Evolutionary conservation across 2,797 vertebrate genomes (phyloP).

Genomic region (Lacerta bilineata): DNA sequence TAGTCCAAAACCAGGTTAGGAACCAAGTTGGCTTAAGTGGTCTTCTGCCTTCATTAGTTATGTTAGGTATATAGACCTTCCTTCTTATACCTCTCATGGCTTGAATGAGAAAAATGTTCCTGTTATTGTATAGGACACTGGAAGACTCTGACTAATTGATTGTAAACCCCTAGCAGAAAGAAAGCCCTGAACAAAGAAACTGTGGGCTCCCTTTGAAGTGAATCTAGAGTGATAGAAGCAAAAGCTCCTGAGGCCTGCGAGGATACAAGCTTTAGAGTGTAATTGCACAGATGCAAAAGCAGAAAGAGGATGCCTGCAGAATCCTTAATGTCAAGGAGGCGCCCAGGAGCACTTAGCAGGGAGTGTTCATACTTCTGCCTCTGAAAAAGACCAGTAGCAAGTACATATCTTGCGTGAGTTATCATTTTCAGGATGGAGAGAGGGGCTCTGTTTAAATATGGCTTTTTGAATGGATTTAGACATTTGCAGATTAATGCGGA

Average conservation of each 20-base stretch:
- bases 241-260: neutral
- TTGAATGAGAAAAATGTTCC: conserved; percentile 42
- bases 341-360: conserved; percentile 1
- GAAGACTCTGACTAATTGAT: conserved; percentile 55
- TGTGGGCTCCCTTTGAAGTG: conserved; percentile 33
- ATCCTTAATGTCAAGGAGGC: conserved; percentile 29
- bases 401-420: neutral
- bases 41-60: conserved; percentile 53
- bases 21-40: conserved; percentile 9
- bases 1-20: conserved; percentile 31
- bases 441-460: neutral
- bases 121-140: conserved; percentile 30
- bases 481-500: too few species aligned
- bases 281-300: conserved; percentile 44
- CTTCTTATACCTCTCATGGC: conserved; percentile 36
- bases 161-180: conserved; percentile 40
- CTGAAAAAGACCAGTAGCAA: neutral
- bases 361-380: neutral
- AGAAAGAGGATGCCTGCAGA: conserved; percentile 24
- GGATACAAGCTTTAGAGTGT: conserved; percentile 36
- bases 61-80: conserved; percentile 1
- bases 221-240: conserved; percentile 40
- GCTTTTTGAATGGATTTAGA: too few species aligned
- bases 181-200: conserved; percentile 48
- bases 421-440: neutral